phyloP scores from a whole-genome alignment of 2,888 invertebrate species.

The Alloplasta piceator region DNA sequence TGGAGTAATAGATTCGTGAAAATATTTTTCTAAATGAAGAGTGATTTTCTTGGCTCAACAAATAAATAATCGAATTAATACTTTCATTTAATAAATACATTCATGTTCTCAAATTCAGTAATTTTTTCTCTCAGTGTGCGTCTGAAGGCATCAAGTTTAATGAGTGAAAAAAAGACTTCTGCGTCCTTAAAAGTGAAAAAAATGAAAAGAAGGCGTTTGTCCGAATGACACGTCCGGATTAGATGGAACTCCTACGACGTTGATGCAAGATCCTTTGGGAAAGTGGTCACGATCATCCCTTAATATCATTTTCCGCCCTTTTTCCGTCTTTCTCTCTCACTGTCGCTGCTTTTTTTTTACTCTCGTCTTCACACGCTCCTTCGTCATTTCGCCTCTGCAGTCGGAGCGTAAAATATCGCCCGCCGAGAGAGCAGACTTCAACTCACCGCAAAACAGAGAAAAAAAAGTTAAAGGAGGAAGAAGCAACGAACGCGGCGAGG shows the following conservation, averaged over 20 bases:
- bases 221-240: slow-evolving; percentile 47
- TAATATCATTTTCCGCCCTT: slow-evolving; percentile 31
- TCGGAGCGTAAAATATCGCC: slow-evolving; percentile 50
- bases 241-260: slow-evolving; percentile 36
- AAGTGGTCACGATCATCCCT: slow-evolving; percentile 54
- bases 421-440: slow-evolving; percentile 35
- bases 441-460: slow-evolving; percentile 13
- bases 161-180: background rate
- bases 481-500: slow-evolving; percentile 16
- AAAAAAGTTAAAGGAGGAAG: slow-evolving; percentile 9
- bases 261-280: slow-evolving; percentile 47
- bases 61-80: no score
- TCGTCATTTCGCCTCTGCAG: slow-evolving; percentile 25
- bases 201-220: slow-evolving; percentile 45
- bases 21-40: no score
- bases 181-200: background rate
- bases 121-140: no score
- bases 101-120: no score
- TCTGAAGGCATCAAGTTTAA: background rate
- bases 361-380: slow-evolving; percentile 37
- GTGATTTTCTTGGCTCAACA: no score
- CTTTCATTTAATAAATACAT: no score
- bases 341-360: background rate
- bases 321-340: slow-evolving; percentile 22
- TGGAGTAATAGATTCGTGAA: no score